These are phyloP conservation scores for Balearica regulorum DNA, from an alignment of 2,797 vertebrate genomes.

Conservation along the genomic window DNA sequence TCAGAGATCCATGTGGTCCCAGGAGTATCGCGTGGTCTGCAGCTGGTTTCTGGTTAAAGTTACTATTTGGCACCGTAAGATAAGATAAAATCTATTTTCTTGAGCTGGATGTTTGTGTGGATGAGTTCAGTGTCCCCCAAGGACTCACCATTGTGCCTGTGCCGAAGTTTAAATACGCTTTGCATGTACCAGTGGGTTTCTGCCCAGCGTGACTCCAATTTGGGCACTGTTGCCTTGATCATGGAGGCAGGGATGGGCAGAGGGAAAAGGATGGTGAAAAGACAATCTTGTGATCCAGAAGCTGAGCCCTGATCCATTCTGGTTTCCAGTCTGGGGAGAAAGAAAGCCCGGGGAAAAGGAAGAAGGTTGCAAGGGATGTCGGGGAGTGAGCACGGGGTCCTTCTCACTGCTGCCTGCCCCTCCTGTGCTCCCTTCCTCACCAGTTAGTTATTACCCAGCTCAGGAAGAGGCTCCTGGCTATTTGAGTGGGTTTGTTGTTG, in stretches of 20 bases:
- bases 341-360: background rate
- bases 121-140: accelerated
- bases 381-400: accelerated
- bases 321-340: background rate
- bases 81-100: background rate
- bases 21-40: background rate
- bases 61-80: too few relatives aligned
- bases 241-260: background rate
- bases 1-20: accelerated
- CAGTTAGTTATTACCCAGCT: background rate
- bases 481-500: too few relatives aligned
- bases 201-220: accelerated
- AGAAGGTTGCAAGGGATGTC: background rate
- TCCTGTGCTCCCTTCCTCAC: background rate
- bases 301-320: background rate
- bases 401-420: background rate
- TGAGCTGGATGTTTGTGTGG: background rate
- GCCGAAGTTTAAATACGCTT: background rate
- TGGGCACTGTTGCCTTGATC: background rate
- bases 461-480: background rate
- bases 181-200: background rate
- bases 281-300: accelerated
- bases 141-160: background rate
- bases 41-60: background rate
- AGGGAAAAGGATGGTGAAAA: background rate